Base-by-base conservation (phyloP, 2,113 vertebrate species). In the Carettochelys insculpta region DNA sequence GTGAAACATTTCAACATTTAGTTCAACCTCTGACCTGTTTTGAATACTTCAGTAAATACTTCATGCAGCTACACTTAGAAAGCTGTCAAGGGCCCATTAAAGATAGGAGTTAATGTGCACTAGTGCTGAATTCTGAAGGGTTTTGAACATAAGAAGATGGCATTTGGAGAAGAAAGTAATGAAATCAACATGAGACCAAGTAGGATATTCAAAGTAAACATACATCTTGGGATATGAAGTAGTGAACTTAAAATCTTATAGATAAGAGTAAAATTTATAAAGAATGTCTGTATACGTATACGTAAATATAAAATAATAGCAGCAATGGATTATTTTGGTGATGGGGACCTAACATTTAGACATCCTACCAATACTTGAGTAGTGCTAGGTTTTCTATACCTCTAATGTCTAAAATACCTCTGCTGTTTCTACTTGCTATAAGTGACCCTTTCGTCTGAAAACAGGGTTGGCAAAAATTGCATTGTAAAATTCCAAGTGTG, bases 251-350 rank as follows among this genome's bases (percentile, higher is more conserved):
- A 82, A 92, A 85, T 24, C 34, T 38, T 51, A 25, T 50, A 25
- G 90, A 85, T 92, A 31, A 53, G 82, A 90, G 77, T 53, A 78
- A 77, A 87, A 81, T 68, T 50, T 45, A 88, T 19, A 22, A 68
- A 38, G 34, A 16, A n/a, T n/a, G n/a, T n/a, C 54, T 50, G 68
- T 0, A 0, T 43, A 38, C 25, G 11, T 80, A 16, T 80, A 58
- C 8, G 34, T 68, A n/a, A 68, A 87, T 84, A 73, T 4, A 61
- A 54, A 54, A 54, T 54, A 56, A 56, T 56, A 56, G n/a, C 65
- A 80, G 87, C 87, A 89, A 71, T 78, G 82, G 41, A 43, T 34
- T 80, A 27, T 78, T 87, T 76, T 82, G 91, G 77, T 7, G 31
- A 16, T 34, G 58, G 31, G 82, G 85, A 50, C 9, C 31, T 65